Base-by-base conservation (phyloP, 2,113 vertebrate species). In the Cololabis saira region DNA sequence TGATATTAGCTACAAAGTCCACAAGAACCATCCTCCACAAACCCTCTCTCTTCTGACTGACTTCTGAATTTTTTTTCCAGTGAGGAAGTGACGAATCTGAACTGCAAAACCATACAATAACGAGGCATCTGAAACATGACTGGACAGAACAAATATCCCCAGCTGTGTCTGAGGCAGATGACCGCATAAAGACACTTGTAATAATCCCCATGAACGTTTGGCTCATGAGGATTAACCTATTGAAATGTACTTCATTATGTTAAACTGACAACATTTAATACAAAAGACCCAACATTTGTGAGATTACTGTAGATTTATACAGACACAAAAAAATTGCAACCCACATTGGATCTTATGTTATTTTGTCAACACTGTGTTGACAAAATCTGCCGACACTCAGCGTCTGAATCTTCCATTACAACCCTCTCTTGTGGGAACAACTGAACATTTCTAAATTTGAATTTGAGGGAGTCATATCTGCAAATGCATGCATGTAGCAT, bases 371-470 rank as follows among this genome's bases (percentile, higher is more conserved):
- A 76, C 59, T 19, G 56, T 57, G 73, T 80, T 22, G 66, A 74
- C 83, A 83, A 77, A 78, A 85, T 87, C 81, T 30, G 75, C 65
- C 62, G 57, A 80, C 76, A 57, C 67, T 71, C 65, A 71, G 63
- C 52, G 22, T 57, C 71, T 19, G 52, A 54, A 55, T 80, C 56
- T 78, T 61, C 80, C 51, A 63, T 81, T 86, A 61, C 76, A 69
- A 50, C 17, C 33, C 2, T 66, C 82, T 83, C 82, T 49, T 55
- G 49, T n/a, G 15, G 15, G 33, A 57, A 59, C 47, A 19, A 66
- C 58, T 15, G 41, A 44, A 71, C 14, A 24, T 41, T 3, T 4
- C 44, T 27, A 66, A 71, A 77, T 71, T 74, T 65, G 57, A 61
- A 60, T 68, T 57, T 68, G 8, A 62, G 42, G 45, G 22, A 22